A percentile compares a stretch with the other conserved stretches of the same genome.
Conservation (phyloP, 2,113 vertebrate species). For the Ctenomys sociabilis region DNA sequence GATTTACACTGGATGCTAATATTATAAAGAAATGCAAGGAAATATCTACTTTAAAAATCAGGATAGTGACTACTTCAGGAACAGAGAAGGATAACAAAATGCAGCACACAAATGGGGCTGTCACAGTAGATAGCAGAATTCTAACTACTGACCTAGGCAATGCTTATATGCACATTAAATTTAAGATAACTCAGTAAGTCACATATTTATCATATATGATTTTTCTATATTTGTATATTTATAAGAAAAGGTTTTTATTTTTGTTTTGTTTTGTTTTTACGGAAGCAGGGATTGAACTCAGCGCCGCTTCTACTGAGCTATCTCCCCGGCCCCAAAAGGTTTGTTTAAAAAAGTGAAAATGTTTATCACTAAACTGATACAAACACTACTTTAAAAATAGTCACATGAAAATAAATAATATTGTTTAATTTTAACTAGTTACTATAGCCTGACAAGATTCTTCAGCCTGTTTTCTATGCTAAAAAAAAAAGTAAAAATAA, state of each 20-base stretch:
- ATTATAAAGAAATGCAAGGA: not conserved
- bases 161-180: rapidly evolving
- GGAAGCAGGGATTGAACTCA: too few relatives aligned
- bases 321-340: too few relatives aligned
- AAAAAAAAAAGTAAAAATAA: not conserved
- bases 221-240: not conserved
- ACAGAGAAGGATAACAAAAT: not conserved
- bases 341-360: not conserved
- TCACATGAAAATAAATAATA: constrained; percentile 1
- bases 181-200: not conserved
- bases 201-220: too few relatives aligned
- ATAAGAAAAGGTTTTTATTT: not conserved
- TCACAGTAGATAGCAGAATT: not conserved
- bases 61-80: not conserved
- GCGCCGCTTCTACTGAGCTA: too few relatives aligned
- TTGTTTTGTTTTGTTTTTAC: too few relatives aligned
- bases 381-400: not conserved
- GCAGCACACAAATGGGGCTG: not conserved
- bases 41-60: not conserved
- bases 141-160: not conserved
- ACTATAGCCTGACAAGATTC: not conserved
- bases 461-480: not conserved
- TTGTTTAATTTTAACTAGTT: not conserved
- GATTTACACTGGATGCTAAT: not conserved
- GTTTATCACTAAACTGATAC: not conserved